Percentiles rank a stretch among this genome's conserved stretches.
Conservation (phyloP, 2,888 invertebrate species). For the Zele albiditarsus region DNA sequence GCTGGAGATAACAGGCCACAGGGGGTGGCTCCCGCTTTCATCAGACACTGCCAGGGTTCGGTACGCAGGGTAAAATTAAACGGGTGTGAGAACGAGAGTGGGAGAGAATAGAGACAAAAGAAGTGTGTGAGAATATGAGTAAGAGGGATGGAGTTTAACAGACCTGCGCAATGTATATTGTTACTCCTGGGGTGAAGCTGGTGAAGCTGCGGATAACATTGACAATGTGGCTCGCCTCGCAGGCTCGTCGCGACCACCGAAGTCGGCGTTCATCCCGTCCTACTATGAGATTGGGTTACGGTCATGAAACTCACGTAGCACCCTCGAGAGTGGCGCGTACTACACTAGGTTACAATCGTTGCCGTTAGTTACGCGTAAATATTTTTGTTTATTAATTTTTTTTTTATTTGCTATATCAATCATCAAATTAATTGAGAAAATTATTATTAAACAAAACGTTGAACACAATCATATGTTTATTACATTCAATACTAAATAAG, state of each 20-base stretch:
- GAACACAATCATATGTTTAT: background rate
- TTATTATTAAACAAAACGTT: too few species aligned
- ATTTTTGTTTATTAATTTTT: background rate
- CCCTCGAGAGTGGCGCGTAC: slow-evolving; percentile 23
- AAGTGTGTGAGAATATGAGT: slow-evolving; percentile 8
- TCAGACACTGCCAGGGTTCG: slow-evolving; percentile 34
- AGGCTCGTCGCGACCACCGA: slow-evolving; percentile 60
- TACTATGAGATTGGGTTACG: slow-evolving; percentile 54
- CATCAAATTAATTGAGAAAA: background rate
- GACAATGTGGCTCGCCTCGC: slow-evolving; percentile 48
- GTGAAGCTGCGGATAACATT: slow-evolving; percentile 40
- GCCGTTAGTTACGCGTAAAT: slow-evolving; percentile 13
- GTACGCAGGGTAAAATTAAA: slow-evolving; percentile 20
- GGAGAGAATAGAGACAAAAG: background rate
- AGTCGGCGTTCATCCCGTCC: slow-evolving; percentile 51
- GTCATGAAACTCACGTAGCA: slow-evolving; percentile 33
- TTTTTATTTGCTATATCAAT: background rate
- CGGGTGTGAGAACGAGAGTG: too few species aligned
- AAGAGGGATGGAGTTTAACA: slow-evolving; percentile 31
- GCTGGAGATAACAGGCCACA: slow-evolving; percentile 27
- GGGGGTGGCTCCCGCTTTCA: slow-evolving; percentile 10
- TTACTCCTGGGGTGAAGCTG: slow-evolving; percentile 33
- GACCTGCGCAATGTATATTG: slow-evolving; percentile 49
- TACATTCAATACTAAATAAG: background rate
- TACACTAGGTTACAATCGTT: slow-evolving; percentile 3